Percentiles rank a stretch among this genome's conserved stretches.
phyloP scores from a whole-genome alignment of 2,888 invertebrate species.

The Andricus curvator region DNA sequence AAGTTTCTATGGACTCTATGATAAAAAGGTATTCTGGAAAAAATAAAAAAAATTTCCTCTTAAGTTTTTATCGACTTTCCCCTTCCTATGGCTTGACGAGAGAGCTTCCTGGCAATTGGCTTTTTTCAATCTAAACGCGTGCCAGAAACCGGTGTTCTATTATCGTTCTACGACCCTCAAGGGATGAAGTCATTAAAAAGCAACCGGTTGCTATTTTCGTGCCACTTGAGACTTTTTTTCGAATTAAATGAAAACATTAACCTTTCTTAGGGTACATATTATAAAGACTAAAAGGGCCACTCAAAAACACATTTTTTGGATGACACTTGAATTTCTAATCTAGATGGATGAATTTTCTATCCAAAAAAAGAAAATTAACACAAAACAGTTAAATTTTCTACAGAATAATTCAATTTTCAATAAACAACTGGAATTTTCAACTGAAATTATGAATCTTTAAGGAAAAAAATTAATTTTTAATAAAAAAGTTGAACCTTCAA shows the following conservation, averaged over 20 bases:
- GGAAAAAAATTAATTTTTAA: no score
- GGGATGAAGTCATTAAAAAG: constrained; percentile 39
- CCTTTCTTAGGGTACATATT: constrained; percentile 6
- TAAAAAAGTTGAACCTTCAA: no score
- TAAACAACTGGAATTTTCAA: no score
- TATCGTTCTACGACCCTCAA: constrained; percentile 30
- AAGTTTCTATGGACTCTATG: no score
- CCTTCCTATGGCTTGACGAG: not conserved
- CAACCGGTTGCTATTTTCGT: constrained; percentile 38
- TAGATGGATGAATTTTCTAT: no score
- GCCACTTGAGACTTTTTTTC: constrained; percentile 23
- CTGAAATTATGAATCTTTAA: no score
- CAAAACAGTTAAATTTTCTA: no score
- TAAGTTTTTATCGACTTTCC: not conserved
- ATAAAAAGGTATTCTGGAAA: no score
- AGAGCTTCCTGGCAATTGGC: not conserved
- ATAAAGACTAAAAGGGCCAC: not conserved
- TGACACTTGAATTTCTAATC: no score
- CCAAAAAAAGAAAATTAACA: no score
- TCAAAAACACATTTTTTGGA: no score
- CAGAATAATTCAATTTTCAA: no score
- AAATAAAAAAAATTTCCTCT: not conserved
- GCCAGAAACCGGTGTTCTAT: constrained; percentile 18
- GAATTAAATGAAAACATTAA: constrained; percentile 23
- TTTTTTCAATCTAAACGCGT: constrained; percentile 24